Percentiles rank a stretch among this genome's conserved stretches.
These are phyloP conservation scores for Zelostemma sp. DNA, from an alignment of 1,140 invertebrate species.

Conservation along the genomic window DNA sequence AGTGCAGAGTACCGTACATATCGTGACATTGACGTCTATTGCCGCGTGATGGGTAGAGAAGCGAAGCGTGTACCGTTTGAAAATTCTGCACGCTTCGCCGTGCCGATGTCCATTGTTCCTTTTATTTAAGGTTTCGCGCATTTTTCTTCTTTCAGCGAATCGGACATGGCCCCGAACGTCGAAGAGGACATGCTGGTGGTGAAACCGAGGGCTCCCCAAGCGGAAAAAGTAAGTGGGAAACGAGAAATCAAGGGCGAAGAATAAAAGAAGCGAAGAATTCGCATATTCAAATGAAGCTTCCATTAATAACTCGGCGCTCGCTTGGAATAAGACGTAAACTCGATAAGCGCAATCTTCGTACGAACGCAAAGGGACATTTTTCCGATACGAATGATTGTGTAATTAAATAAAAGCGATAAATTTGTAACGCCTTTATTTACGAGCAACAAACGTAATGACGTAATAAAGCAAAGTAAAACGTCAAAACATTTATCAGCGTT, in stretches of 20 bases:
- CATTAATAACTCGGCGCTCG: not conserved
- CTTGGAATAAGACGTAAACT: too few relatives aligned
- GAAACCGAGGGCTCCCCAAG: conserved; percentile 63
- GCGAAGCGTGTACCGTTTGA: conserved; percentile 61
- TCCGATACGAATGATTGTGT: too few relatives aligned
- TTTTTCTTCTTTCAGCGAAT: conserved; percentile 60
- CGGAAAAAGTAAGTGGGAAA: conserved; percentile 60
- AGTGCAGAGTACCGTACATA: conserved; percentile 36
- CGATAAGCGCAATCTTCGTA: too few relatives aligned
- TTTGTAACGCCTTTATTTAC: not conserved
- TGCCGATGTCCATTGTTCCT: not conserved
- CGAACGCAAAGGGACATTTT: too few relatives aligned
- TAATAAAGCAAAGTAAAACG: conserved; percentile 38
- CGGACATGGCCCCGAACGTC: conserved; percentile 69
- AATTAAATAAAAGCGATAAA: too few relatives aligned
- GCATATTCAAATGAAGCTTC: too few relatives aligned
- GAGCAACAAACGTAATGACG: conserved; percentile 5
- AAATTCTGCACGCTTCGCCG: conserved; percentile 57
- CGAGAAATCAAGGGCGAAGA: too few relatives aligned
- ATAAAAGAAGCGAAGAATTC: too few relatives aligned
- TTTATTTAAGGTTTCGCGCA: not conserved
- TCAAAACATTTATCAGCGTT: conserved; percentile 41
- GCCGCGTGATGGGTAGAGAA: conserved; percentile 44
- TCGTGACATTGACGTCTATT: conserved; percentile 49
- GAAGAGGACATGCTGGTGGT: conserved; percentile 67